Conservation (phyloP, 1,140 invertebrate genomes). For the Vollenhovia emeryi region DNA sequence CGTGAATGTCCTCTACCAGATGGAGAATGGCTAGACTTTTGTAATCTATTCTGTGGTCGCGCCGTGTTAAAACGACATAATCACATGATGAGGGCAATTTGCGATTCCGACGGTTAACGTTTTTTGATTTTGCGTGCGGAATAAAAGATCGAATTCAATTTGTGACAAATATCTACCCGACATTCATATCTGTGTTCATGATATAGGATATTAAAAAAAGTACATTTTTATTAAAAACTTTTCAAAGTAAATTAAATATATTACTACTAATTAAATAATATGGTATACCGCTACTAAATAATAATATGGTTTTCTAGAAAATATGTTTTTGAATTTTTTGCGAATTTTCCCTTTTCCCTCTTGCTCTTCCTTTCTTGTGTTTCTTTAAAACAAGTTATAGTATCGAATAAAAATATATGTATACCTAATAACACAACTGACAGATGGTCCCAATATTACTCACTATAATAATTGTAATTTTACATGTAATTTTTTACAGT, state of each 20-base stretch:
- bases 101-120: conserved; percentile 51
- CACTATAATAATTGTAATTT: too few relatives aligned
- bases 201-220: background rate
- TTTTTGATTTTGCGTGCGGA: background rate
- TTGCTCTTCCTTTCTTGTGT: background rate
- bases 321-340: background rate
- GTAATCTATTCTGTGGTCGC: conserved; percentile 66
- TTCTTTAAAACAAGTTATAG: background rate
- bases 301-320: background rate
- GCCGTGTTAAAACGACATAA: conserved; percentile 64
- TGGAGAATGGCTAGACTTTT: conserved; percentile 69
- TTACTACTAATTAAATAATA: too few relatives aligned
- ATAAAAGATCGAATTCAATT: background rate
- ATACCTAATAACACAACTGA: background rate
- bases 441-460: too few relatives aligned
- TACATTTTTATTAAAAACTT: background rate
- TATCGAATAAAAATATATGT: background rate
- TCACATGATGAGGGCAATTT: conserved; percentile 56
- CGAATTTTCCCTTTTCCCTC: background rate
- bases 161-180: background rate
- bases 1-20: conserved; percentile 59
- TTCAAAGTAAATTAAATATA: background rate
- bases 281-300: too few relatives aligned
- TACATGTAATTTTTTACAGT: too few relatives aligned
- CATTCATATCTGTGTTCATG: background rate